Evolutionary conservation across 2,888 invertebrate species (phyloP).

Genomic region (Pterostichus madidus): DNA sequence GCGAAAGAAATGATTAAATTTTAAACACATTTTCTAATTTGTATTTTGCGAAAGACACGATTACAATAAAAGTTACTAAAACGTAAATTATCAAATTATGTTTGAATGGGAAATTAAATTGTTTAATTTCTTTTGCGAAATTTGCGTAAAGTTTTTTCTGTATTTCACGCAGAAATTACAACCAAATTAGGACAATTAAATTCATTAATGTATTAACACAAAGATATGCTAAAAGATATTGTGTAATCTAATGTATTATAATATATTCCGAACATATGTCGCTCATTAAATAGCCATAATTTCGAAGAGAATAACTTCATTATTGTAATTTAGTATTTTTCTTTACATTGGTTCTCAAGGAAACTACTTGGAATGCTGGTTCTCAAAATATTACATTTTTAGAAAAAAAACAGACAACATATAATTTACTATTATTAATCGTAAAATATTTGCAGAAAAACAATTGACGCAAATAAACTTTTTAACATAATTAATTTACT

Average conservation of each 20-base stretch:
- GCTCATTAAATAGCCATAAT: constrained; percentile 26
- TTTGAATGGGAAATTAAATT: neutral
- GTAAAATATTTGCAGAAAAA: neutral
- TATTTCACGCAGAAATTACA: neutral
- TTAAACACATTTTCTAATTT: constrained; percentile 6
- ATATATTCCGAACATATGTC: constrained; percentile 35
- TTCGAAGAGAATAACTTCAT: constrained; percentile 30
- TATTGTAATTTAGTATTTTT: constrained; percentile 41
- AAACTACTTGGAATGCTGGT: constrained; percentile 8
- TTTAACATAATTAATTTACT: too few species aligned
- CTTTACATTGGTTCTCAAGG: constrained; percentile 2
- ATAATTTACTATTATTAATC: neutral
- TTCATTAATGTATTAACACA: constrained; percentile 6
- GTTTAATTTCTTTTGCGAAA: constrained; percentile 10
- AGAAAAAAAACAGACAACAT: neutral
- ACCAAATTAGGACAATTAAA: constrained; percentile 9
- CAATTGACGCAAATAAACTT: too few species aligned
- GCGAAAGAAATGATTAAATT: constrained; percentile 32
- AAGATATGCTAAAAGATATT: neutral
- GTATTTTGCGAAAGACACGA: constrained; percentile 2
- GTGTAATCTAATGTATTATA: constrained; percentile 27
- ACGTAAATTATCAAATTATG: neutral
- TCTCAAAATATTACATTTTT: constrained; percentile 31
- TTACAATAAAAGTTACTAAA: neutral
- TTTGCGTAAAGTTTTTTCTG: constrained; percentile 23